Percentiles rank a stretch among this genome's conserved stretches.
Conservation (phyloP, 2,797 vertebrate genomes). For the Synaphobranchus kaupii region DNA sequence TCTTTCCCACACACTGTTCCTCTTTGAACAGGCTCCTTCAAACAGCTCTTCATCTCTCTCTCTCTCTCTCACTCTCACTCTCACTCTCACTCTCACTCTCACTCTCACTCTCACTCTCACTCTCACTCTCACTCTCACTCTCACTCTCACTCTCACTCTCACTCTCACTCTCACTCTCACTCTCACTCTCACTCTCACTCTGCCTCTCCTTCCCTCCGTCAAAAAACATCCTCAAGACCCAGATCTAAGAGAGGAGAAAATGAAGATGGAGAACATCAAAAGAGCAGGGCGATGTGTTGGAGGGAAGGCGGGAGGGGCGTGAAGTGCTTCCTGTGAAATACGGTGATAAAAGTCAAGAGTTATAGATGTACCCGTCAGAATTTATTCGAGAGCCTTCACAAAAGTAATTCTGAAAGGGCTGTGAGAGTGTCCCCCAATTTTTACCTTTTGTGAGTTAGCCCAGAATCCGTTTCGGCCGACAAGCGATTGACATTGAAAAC, state of each 20-base stretch:
- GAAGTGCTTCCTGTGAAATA: background rate
- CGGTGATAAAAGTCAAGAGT: background rate
- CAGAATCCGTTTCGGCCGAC: conserved; percentile 44
- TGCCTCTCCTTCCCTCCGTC: conserved; percentile 18
- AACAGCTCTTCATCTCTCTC: conserved; percentile 3
- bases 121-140: background rate
- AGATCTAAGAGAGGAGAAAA: background rate
- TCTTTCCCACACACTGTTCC: conserved; percentile 1
- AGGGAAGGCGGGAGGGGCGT: background rate
- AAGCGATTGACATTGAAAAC: conserved; percentile 34
- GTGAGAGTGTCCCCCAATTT: conserved; percentile 33
- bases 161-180: conserved; percentile 22
- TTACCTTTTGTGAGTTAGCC: conserved; percentile 35
- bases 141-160: conserved; percentile 16
- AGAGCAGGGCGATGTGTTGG: background rate
- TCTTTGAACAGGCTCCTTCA: conserved; percentile 18
- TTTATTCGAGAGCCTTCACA: background rate
- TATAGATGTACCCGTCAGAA: background rate
- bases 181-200: conserved; percentile 12
- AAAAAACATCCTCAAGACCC: background rate
- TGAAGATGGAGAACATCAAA: background rate
- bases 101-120: too few relatives aligned
- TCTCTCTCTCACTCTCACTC: conserved; percentile 21
- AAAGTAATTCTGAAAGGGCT: conserved; percentile 19
- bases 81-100: too few relatives aligned